Evolutionary conservation across 2,797 vertebrate genomes (phyloP), one percentile per base, ranked within the genome.

Genomic region (Neostethus bicornis): DNA sequence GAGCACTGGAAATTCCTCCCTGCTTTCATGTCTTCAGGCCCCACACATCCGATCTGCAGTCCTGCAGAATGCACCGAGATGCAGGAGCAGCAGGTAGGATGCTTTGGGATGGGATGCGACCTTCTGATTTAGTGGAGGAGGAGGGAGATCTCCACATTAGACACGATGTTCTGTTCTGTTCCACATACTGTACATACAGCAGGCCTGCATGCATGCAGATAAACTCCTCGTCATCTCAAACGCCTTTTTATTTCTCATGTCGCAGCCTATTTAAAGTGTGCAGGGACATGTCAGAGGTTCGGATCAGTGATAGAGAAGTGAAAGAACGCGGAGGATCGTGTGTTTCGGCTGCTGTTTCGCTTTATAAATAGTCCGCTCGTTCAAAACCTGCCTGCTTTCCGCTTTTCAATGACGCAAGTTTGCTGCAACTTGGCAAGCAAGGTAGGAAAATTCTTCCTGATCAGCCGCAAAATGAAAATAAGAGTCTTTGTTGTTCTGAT

Each of bases 1-100:
- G 31, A 56, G 64, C 57, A 8, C 45, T 31, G n/a, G n/a, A n/a
- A n/a, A n/a, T 32, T 26, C 55, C 70, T 63, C 21, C 29, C 64
- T 69, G 79, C 85, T 54, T 77, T 69, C 65, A 90, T 91, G 90
- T 79, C 83, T 64, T 77, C 61, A 51, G 86, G 88, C n/a, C n/a
- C n/a, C n/a, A n/a, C n/a, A n/a, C n/a, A n/a, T n/a, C n/a, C n/a
- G n/a, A n/a, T n/a, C n/a, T n/a, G n/a, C 42, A 54, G 34, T 23
- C 32, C 45, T 20, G 72, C 68, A 37, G 77, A 87, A 44, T 70
- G 62, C 79, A 90, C 88, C 2, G 87, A 91, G 81, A 88, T 91
- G 45, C 25, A 16, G 88, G 68, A 86, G 14, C 78, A 89, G 23
- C 48, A 61, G 82, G 87, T 91, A 75, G 90, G 76, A 64, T 23